Percentiles rank a stretch among this genome's conserved stretches.
These are phyloP conservation scores for Drusus annulatus DNA, from an alignment of 1,140 invertebrate genomes.

Conservation along the genomic window DNA sequence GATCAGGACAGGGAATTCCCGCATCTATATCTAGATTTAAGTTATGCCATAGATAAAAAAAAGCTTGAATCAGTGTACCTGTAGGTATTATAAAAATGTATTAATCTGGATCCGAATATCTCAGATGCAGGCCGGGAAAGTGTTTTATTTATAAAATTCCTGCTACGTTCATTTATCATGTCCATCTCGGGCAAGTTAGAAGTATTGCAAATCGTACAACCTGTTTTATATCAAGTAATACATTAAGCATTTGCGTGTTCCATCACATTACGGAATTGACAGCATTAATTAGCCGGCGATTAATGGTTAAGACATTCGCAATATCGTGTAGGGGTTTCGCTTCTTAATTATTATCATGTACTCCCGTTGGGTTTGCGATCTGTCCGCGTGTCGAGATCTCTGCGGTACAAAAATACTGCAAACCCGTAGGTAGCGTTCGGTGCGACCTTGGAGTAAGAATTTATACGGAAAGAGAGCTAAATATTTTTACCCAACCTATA, in stretches of 20 bases:
- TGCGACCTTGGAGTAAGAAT: no score
- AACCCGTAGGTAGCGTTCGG: no score
- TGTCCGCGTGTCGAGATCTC: constrained; percentile 25
- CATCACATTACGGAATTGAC: constrained; percentile 44
- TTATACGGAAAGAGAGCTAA: no score
- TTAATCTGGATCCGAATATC: no score
- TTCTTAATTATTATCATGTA: constrained; percentile 23
- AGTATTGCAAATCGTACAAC: constrained; percentile 31
- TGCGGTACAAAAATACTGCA: background rate
- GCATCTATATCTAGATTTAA: no score
- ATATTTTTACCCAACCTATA: no score
- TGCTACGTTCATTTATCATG: background rate
- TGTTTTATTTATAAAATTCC: no score
- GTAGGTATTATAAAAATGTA: no score
- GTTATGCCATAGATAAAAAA: no score
- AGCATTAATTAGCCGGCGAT: constrained; percentile 44
- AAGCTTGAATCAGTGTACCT: no score
- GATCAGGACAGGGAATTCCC: no score
- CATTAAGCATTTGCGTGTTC: constrained; percentile 18
- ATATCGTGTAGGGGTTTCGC: constrained; percentile 37
- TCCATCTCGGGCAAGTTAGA: background rate
- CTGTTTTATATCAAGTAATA: constrained; percentile 34
- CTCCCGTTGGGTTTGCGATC: constrained; percentile 34
- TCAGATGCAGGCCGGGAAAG: no score
- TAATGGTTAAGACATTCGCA: constrained; percentile 32